phyloP scores from a whole-genome alignment of 2,888 invertebrate species.

The Diaphora mendica region DNA sequence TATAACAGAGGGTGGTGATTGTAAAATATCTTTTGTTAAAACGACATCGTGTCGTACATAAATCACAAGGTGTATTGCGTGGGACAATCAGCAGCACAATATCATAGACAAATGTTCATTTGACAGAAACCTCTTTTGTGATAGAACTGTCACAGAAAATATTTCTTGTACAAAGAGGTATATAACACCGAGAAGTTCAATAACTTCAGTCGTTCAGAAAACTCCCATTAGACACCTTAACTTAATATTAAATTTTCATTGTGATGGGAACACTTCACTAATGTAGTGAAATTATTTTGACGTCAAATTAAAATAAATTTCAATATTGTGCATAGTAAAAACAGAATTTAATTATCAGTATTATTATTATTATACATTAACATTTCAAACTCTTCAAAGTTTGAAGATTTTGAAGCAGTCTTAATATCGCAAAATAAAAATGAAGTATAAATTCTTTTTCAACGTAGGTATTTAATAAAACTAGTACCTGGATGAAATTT shows the following conservation, averaged over 20 bases:
- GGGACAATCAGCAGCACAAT: slow-evolving; percentile 28
- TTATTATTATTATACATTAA: too few relatives aligned
- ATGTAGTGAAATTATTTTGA: background rate
- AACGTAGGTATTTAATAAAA: too few relatives aligned
- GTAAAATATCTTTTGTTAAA: slow-evolving; percentile 38
- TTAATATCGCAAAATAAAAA: background rate
- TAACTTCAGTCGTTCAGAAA: background rate
- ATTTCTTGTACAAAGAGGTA: slow-evolving; percentile 3
- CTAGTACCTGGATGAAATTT: too few relatives aligned
- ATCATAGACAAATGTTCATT: slow-evolving; percentile 36
- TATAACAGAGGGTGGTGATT: slow-evolving; percentile 34
- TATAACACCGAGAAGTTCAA: background rate
- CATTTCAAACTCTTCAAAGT: background rate
- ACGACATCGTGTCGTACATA: slow-evolving; percentile 33
- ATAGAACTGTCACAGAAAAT: slow-evolving; percentile 30
- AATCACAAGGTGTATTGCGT: slow-evolving; percentile 43
- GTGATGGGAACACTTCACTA: background rate
- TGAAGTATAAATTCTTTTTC: background rate
- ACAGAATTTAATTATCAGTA: background rate
- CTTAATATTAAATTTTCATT: background rate
- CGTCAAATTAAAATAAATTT: background rate
- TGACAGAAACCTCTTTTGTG: slow-evolving; percentile 34
- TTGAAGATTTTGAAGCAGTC: background rate
- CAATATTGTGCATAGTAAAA: background rate
- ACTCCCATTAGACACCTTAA: background rate